Evolutionary conservation across 1,140 invertebrate species (phyloP).

Genomic region (Meloidogyne hapla): DNA sequence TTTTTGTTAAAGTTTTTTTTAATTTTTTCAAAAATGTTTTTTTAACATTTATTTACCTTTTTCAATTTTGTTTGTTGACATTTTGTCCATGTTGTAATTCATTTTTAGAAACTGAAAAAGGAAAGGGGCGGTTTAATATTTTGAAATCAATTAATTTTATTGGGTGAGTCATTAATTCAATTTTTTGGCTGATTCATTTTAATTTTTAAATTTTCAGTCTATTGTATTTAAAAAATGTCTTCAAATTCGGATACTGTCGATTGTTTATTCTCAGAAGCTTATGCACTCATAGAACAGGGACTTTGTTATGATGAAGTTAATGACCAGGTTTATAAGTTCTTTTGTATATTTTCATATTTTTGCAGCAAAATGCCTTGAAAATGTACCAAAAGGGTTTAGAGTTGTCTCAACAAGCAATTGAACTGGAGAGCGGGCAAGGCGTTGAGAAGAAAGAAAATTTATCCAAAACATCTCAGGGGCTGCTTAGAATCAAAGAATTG

Average conservation of each 20-base stretch:
- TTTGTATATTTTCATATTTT: background rate
- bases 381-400: conserved; percentile 35
- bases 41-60: background rate
- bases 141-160: too few species aligned
- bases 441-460: background rate
- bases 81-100: too few species aligned
- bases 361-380: conserved; percentile 15
- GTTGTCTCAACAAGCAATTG: conserved; percentile 17
- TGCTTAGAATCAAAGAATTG: background rate
- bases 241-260: conserved; percentile 7
- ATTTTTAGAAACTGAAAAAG: too few species aligned
- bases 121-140: too few species aligned
- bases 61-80: too few species aligned
- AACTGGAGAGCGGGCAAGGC: background rate
- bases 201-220: conserved; percentile 15
- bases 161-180: too few species aligned
- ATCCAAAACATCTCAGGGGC: background rate
- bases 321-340: conserved; percentile 15
- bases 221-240: conserved; percentile 15
- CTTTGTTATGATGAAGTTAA: conserved; percentile 32
- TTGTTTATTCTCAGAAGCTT: conserved; percentile 34
- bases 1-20: background rate
- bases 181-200: background rate
- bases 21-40: background rate
- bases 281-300: conserved; percentile 34